Conservation (phyloP, 2,888 invertebrate species). For the Tachina grossa region DNA sequence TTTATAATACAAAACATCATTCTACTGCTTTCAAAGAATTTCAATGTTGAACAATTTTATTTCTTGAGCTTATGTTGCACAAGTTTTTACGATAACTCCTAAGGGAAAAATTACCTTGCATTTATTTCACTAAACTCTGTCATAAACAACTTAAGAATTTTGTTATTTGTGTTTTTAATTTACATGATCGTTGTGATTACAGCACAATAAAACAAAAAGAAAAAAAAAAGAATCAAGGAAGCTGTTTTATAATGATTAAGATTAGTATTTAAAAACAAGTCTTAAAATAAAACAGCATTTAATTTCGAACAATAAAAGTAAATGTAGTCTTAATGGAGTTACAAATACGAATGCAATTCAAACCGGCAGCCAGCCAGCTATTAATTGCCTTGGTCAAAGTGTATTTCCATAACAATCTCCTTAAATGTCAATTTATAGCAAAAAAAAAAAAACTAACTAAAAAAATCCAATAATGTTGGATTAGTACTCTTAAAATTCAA, state of each 20-base stretch:
- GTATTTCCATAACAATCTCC: slow-evolving; percentile 61
- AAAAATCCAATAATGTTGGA: neutral
- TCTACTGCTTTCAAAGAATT: neutral
- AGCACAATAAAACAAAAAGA: neutral
- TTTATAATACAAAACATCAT: neutral
- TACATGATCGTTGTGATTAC: neutral
- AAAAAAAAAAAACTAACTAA: too few species aligned
- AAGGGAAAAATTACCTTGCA: neutral
- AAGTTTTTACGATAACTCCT: neutral
- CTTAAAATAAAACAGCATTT: slow-evolving; percentile 37
- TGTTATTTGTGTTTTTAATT: neutral
- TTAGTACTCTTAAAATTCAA: slow-evolving; percentile 24
- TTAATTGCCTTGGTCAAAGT: slow-evolving; percentile 62
- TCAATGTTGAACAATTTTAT: neutral
- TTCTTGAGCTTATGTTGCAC: neutral
- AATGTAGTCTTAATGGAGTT: slow-evolving; percentile 11
- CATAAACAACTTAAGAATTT: slow-evolving; percentile 2
- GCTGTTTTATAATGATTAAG: neutral
- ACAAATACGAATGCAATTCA: neutral
- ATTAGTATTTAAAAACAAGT: slow-evolving; percentile 29
- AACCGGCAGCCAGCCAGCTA: neutral
- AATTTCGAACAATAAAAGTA: slow-evolving; percentile 59
- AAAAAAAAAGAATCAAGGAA: slow-evolving; percentile 38
- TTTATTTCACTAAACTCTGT: neutral
- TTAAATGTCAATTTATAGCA: slow-evolving; percentile 67